These are phyloP conservation scores for Brotula barbata DNA, from an alignment of 2,797 vertebrate species.

Conservation along the genomic window DNA sequence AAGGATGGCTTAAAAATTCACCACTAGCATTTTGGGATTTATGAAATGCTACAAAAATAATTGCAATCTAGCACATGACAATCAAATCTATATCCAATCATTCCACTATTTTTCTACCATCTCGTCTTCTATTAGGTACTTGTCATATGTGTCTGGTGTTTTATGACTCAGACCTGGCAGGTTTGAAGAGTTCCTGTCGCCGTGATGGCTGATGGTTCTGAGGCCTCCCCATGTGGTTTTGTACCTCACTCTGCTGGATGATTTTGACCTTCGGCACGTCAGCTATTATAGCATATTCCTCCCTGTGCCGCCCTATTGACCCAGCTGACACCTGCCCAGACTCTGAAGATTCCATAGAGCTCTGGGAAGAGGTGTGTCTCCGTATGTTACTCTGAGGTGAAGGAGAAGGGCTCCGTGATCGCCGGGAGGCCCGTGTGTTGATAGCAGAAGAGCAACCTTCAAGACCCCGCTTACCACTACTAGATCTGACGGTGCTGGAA, in stretches of 20 bases:
- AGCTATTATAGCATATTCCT: constrained; percentile 86
- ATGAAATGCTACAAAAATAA: neutral
- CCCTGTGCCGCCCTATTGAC: constrained; percentile 81
- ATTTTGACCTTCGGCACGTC: constrained; percentile 87
- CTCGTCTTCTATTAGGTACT: too few relatives aligned
- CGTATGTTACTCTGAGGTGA: constrained; percentile 45
- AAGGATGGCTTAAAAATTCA: neutral
- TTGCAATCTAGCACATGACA: too few relatives aligned
- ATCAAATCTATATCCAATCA: too few relatives aligned
- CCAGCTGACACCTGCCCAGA: constrained; percentile 57
- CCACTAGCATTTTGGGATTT: neutral
- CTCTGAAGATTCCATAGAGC: constrained; percentile 79
- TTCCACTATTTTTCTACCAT: too few relatives aligned
- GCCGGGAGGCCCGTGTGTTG: constrained; percentile 32
- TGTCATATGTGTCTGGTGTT: neutral
- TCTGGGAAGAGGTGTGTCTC: constrained; percentile 77
- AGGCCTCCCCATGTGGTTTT: constrained; percentile 42
- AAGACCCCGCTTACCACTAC: constrained; percentile 20
- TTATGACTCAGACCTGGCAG: constrained; percentile 75
- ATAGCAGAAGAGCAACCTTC: constrained; percentile 48
- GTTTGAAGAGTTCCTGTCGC: constrained; percentile 84
- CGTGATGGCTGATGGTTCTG: constrained; percentile 77
- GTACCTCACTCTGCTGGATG: constrained; percentile 74
- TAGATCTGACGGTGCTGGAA: constrained; percentile 51
- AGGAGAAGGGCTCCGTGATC: constrained; percentile 63